Conservation (phyloP, 1,140 invertebrate species). For the Sipha flava region DNA sequence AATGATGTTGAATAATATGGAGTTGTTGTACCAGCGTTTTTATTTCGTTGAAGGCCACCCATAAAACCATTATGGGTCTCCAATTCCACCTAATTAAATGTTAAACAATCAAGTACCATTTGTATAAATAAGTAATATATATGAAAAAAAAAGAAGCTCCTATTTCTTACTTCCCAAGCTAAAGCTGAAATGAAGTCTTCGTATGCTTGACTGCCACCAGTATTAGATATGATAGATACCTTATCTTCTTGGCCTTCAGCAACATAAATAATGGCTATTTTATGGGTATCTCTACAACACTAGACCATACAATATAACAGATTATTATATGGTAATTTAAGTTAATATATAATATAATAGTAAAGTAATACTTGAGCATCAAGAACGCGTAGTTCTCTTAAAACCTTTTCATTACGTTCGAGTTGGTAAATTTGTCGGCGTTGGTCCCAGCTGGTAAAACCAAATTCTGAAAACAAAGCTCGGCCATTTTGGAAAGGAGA, state of each 20-base stretch:
- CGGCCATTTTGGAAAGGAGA: conserved; percentile 74
- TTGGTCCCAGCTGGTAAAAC: conserved; percentile 81
- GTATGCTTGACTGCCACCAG: conserved; percentile 76
- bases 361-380: conserved; percentile 65
- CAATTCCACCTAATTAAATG: conserved; percentile 66
- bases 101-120: no score
- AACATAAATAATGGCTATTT: conserved; percentile 98
- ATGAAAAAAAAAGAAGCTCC: not conserved
- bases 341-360: not conserved
- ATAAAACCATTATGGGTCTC: conserved; percentile 92
- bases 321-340: not conserved
- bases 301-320: conserved; percentile 41
- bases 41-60: conserved; percentile 86
- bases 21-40: conserved; percentile 80
- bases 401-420: conserved; percentile 78
- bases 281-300: conserved; percentile 90
- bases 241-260: conserved; percentile 94
- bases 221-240: conserved; percentile 70
- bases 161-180: conserved; percentile 76
- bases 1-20: conserved; percentile 95
- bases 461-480: conserved; percentile 79
- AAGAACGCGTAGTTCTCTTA: conserved; percentile 85
- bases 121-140: not conserved
- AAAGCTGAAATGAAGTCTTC: conserved; percentile 89
- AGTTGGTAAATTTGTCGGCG: conserved; percentile 75